Evolutionary conservation across 1,140 invertebrate genomes (phyloP), one percentile per base, ranked within the genome.

Genomic region (Odontomachus brunneus): DNA sequence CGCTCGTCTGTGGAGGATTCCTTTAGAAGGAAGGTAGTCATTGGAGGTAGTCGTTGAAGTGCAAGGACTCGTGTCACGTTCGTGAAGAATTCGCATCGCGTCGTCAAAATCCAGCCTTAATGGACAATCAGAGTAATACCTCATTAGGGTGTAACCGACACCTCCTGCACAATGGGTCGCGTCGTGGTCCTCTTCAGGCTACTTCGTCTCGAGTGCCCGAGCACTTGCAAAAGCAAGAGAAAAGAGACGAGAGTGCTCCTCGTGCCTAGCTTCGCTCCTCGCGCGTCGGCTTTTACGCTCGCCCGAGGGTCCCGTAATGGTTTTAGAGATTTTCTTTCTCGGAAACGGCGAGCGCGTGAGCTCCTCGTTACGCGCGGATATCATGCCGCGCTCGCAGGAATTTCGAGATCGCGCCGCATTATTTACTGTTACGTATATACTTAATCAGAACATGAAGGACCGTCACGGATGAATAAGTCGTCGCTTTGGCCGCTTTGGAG

Each of bases 101-200:
- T 29, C 66, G 66, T n/a, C 63, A 22, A 67, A 59, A 38, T 59
- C 51, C 33, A 19, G 57, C 29, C 49, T 33, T 80, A 80, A 80
- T 80, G 75, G 65, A 80, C 75, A 71, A 80, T 80, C 57, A 80
- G 69, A 71, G 75, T 71, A 80, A 80, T 80, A 80, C 65, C 65
- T 80, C 75, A 69, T 80, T 80, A 80, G 33, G 51, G 33, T 71
- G 75, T 80, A 80, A 71, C 75, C 33, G 75, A 80, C 75, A 80
- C 75, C 75, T 80, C 38, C 14, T 14, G 75, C 51, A 24, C n/a
- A n/a, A n/a, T n/a, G n/a, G n/a, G n/a, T 55, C 14, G 33, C 9
- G 51, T 22, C n/a, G n/a, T 22, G 15, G 26, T 17, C 26, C 33
- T 57, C 51, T 67, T 48, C 65, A 44, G 22, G 14, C 22, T 71